These are phyloP conservation scores for Alca torda DNA, from an alignment of 2,797 vertebrate genomes.

Conservation along the genomic window DNA sequence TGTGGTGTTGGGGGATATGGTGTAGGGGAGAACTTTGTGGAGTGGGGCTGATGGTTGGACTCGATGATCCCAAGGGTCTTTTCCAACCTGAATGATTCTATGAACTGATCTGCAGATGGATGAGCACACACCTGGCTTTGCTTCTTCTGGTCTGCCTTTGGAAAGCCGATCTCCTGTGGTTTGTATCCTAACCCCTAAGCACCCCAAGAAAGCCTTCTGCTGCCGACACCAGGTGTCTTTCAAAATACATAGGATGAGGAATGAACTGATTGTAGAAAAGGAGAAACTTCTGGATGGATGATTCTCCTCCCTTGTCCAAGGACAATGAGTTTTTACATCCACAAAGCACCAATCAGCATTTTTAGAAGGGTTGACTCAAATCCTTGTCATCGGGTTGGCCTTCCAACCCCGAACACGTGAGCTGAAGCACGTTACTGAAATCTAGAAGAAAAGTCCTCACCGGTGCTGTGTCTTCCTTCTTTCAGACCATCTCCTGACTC, in stretches of 20 bases:
- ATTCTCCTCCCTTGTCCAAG: background rate
- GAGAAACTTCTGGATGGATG: background rate
- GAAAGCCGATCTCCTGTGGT: background rate
- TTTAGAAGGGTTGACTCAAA: background rate
- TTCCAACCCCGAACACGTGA: background rate
- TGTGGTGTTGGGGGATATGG: too few species aligned
- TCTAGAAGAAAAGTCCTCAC: background rate
- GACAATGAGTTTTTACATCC: background rate
- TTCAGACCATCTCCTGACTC: background rate
- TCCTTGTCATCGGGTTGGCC: background rate
- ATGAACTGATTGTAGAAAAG: accelerated
- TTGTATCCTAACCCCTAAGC: background rate
- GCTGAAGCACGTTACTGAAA: background rate
- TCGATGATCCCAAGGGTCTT: too few species aligned
- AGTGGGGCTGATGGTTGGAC: too few species aligned
- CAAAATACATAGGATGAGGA: background rate
- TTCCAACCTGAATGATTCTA: too few species aligned
- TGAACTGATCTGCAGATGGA: background rate
- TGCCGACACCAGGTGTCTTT: background rate
- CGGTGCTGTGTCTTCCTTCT: background rate
- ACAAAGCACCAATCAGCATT: background rate
- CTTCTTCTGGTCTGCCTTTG: background rate
- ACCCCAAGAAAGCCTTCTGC: background rate
- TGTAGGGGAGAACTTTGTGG: too few species aligned
- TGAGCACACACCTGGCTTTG: background rate